Conservation (phyloP, 2,888 invertebrate species). For the Hylaea fasciaria region DNA sequence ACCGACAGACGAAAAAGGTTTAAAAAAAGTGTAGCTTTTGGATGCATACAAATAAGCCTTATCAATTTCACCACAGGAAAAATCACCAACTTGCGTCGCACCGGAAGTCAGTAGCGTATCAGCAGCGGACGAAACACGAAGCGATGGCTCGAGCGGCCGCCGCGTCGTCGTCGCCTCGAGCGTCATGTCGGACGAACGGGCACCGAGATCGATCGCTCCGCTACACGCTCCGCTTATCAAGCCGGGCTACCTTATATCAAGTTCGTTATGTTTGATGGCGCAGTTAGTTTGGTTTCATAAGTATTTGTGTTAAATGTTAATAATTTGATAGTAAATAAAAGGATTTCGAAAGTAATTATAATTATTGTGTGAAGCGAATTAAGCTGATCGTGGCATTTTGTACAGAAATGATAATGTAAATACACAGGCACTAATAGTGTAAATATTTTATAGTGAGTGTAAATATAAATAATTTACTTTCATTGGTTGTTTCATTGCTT, state of each 20-base stretch:
- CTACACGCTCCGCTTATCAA: constrained; percentile 51
- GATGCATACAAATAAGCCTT: not conserved
- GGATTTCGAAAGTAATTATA: constrained; percentile 19
- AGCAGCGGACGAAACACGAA: constrained; percentile 68
- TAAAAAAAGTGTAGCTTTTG: too few relatives aligned
- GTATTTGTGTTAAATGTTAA: constrained; percentile 43
- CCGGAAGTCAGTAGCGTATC: constrained; percentile 81
- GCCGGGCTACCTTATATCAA: constrained; percentile 47
- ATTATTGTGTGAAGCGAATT: constrained; percentile 1
- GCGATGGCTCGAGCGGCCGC: constrained; percentile 73
- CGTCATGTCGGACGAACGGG: constrained; percentile 87
- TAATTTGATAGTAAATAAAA: constrained; percentile 20
- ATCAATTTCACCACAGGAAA: constrained; percentile 52
- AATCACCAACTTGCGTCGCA: constrained; percentile 76
- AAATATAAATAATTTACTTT: constrained; percentile 45
- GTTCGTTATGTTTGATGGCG: constrained; percentile 44
- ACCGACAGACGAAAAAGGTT: too few relatives aligned
- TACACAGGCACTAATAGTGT: constrained; percentile 48
- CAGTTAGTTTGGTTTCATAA: constrained; percentile 46
- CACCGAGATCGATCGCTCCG: constrained; percentile 65
- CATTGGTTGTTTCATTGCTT: constrained; percentile 42
- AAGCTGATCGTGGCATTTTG: constrained; percentile 24
- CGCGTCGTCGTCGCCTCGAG: constrained; percentile 88
- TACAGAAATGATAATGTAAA: constrained; percentile 46
- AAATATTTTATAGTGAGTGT: constrained; percentile 54